Evolutionary conservation across 2,113 vertebrate species (phyloP).

Genomic region (Trochalopteron elliotii): DNA sequence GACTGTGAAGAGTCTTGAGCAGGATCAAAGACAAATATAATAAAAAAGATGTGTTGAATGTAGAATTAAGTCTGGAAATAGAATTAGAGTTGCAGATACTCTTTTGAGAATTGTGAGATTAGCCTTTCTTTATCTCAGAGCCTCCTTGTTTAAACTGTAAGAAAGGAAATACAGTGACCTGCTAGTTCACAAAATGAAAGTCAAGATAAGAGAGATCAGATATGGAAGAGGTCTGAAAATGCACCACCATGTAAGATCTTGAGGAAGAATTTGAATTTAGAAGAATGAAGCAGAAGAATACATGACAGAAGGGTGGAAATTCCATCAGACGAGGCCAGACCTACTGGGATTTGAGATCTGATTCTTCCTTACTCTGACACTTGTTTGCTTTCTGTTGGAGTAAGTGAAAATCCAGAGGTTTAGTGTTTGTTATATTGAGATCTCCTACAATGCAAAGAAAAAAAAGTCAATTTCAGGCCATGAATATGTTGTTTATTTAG

Average conservation of each 20-base stretch:
- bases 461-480: background rate
- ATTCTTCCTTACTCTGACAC: background rate
- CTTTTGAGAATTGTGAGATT: background rate
- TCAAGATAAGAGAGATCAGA: background rate
- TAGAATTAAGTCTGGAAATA: background rate
- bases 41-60: background rate
- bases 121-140: background rate
- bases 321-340: background rate
- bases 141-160: background rate
- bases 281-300: background rate
- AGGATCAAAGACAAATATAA: background rate
- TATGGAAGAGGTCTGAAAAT: background rate
- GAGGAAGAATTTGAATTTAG: background rate
- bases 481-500: conserved; percentile 8
- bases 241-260: background rate
- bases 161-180: background rate
- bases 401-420: background rate
- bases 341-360: background rate
- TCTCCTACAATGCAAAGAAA: background rate
- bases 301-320: background rate
- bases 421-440: background rate
- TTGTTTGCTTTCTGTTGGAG: background rate
- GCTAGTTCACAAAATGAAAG: background rate
- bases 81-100: background rate
- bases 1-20: background rate